A percentile compares a stretch with the other conserved stretches of the same genome.
These are phyloP conservation scores for Calliphora vomitoria DNA, from an alignment of 2,888 invertebrate genomes.

Conservation along the genomic window DNA sequence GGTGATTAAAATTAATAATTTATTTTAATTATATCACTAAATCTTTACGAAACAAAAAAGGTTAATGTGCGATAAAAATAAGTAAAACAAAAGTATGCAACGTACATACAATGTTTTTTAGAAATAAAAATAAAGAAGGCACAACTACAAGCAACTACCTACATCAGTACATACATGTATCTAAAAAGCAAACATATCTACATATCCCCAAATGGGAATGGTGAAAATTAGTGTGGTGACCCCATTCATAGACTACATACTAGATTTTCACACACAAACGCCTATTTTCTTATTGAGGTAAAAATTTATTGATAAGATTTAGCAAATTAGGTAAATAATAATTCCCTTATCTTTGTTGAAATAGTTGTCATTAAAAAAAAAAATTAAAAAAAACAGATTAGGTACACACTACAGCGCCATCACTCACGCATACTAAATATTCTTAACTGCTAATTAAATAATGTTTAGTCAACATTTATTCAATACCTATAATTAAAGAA, in stretches of 20 bases:
- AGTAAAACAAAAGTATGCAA: slow-evolving; percentile 29
- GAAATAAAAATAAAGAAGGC: not conserved
- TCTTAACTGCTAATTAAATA: not conserved
- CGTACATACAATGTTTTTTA: slow-evolving; percentile 26
- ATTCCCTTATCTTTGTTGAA: slow-evolving; percentile 18
- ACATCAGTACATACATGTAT: not conserved
- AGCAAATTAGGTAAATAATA: not conserved
- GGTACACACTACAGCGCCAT: not conserved
- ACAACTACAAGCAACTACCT: slow-evolving; percentile 1
- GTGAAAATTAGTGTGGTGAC: slow-evolving; percentile 6
- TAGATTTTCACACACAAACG: slow-evolving; percentile 5
- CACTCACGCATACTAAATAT: not conserved
- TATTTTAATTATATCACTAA: not conserved
- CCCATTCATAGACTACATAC: slow-evolving; percentile 7
- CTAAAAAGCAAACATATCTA: not conserved
- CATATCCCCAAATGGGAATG: not conserved
- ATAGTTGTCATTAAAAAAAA: not conserved
- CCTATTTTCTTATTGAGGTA: not conserved
- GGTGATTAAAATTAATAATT: not conserved
- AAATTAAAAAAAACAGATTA: too few species aligned
- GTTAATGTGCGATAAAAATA: slow-evolving; percentile 60
- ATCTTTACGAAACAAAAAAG: slow-evolving; percentile 8
- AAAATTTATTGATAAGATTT: slow-evolving; percentile 23
- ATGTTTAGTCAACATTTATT: not conserved
- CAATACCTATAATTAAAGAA: not conserved